Percentiles rank a stretch among this genome's conserved stretches.
Evolutionary conservation across 2,113 vertebrate species (phyloP).

Genomic region (Mastomys natalensis): DNA sequence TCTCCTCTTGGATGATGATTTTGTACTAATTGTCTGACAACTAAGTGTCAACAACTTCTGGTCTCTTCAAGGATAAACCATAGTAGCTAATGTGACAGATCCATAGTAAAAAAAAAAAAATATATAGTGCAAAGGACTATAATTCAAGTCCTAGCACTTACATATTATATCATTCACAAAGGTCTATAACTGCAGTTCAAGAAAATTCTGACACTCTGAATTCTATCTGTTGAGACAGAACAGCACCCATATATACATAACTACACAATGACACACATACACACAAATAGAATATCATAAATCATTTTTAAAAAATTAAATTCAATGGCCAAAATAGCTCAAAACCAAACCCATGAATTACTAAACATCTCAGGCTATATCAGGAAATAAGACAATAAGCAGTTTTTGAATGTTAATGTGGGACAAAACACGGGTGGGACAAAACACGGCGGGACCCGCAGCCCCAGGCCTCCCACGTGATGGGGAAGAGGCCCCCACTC

Average conservation of each 20-base stretch:
- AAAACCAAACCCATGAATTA: neutral
- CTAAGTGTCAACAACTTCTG: neutral
- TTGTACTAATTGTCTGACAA: neutral
- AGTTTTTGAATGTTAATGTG: no score
- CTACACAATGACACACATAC: neutral
- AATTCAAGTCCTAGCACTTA: neutral
- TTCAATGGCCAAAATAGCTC: neutral
- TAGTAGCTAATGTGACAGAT: neutral
- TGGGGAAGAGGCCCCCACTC: no score
- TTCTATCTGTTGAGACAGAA: no score
- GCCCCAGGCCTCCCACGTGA: no score
- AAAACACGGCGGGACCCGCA: no score
- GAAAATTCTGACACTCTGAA: neutral
- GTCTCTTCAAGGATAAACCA: slow-evolving; percentile 38
- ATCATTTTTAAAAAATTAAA: neutral
- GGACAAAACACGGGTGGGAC: no score
- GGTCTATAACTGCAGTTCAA: neutral
- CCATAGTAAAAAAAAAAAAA: no score
- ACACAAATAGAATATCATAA: neutral
- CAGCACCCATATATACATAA: no score
- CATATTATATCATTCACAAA: neutral
- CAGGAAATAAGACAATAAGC: neutral
- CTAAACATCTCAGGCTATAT: neutral
- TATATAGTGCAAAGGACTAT: neutral
- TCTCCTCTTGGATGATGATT: neutral